Percentiles rank a stretch among this genome's conserved stretches.
Conservation (phyloP, 2,113 vertebrate species). For the Malurus alboscapulatus region DNA sequence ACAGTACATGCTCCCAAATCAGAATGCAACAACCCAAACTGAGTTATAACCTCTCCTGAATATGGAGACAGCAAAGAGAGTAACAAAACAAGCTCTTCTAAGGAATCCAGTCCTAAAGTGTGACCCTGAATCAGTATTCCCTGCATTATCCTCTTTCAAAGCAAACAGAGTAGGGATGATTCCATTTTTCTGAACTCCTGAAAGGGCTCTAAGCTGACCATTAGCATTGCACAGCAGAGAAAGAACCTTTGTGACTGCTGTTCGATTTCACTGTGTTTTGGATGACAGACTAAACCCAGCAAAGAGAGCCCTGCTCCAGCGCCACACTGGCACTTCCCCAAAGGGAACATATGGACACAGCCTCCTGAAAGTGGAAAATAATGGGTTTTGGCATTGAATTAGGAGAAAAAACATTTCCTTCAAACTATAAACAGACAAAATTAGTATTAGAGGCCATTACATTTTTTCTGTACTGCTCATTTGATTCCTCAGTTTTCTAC, state of each 20-base stretch:
- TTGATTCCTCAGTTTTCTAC: background rate
- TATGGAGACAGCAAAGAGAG: background rate
- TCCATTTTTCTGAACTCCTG: background rate
- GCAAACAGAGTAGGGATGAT: rapidly evolving
- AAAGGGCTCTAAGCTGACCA: background rate
- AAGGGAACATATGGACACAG: background rate
- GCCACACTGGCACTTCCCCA: background rate
- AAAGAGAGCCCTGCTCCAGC: background rate
- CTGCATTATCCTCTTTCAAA: background rate
- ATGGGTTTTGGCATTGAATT: background rate
- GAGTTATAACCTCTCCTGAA: background rate
- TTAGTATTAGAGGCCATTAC: background rate
- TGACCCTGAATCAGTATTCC: background rate
- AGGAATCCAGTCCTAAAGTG: background rate
- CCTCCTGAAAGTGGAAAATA: background rate
- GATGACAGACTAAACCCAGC: background rate
- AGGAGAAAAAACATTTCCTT: background rate
- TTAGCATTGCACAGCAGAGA: background rate
- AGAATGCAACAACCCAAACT: background rate
- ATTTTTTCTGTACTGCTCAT: background rate
- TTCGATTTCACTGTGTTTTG: rapidly evolving
- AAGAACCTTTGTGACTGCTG: background rate
- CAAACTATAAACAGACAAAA: background rate
- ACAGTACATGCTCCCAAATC: background rate
- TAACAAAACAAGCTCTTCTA: background rate